Evolutionary conservation across 2,797 vertebrate genomes (phyloP).

Genomic region (Amphiprion clarkii): DNA sequence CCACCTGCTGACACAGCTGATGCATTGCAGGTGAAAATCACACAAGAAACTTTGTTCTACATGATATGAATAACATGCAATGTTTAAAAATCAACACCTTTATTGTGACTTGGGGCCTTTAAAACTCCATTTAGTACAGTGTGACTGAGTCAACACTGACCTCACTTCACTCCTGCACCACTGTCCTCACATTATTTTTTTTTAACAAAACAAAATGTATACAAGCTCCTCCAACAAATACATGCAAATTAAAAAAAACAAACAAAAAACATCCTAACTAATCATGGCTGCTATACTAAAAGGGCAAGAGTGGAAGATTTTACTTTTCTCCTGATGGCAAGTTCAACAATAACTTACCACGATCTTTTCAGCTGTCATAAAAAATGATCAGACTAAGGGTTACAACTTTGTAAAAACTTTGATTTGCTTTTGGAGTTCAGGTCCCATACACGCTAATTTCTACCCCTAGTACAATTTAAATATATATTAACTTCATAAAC

Average conservation of each 20-base stretch:
- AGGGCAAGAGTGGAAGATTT: slow-evolving; percentile 48
- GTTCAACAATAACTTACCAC: slow-evolving; percentile 8
- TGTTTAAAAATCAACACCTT: slow-evolving; percentile 75
- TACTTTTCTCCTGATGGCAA: slow-evolving; percentile 48
- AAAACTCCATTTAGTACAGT: slow-evolving; percentile 69
- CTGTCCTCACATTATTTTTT: slow-evolving; percentile 33
- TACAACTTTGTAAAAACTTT: slow-evolving; percentile 66
- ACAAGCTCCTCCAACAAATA: slow-evolving; percentile 65
- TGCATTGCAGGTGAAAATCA: slow-evolving; percentile 41
- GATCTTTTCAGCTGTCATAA: slow-evolving; percentile 21
- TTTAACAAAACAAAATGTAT: slow-evolving; percentile 47
- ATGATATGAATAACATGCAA: slow-evolving; percentile 20
- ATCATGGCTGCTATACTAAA: slow-evolving; percentile 60
- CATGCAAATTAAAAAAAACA: slow-evolving; percentile 67
- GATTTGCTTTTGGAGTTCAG: slow-evolving; percentile 59
- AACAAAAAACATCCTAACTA: slow-evolving; percentile 45
- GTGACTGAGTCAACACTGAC: slow-evolving; percentile 60
- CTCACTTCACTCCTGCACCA: slow-evolving; percentile 65
- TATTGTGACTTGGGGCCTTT: slow-evolving; percentile 80
- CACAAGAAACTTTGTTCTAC: not conserved
- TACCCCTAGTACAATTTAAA: slow-evolving; percentile 77
- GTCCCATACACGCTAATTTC: slow-evolving; percentile 68
- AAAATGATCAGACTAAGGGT: slow-evolving; percentile 61
- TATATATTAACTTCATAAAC: slow-evolving; percentile 82
- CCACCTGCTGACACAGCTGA: slow-evolving; percentile 77